Conservation (phyloP, 92 coral and sea anemone species). For the Phenganax stokvisi region DNA sequence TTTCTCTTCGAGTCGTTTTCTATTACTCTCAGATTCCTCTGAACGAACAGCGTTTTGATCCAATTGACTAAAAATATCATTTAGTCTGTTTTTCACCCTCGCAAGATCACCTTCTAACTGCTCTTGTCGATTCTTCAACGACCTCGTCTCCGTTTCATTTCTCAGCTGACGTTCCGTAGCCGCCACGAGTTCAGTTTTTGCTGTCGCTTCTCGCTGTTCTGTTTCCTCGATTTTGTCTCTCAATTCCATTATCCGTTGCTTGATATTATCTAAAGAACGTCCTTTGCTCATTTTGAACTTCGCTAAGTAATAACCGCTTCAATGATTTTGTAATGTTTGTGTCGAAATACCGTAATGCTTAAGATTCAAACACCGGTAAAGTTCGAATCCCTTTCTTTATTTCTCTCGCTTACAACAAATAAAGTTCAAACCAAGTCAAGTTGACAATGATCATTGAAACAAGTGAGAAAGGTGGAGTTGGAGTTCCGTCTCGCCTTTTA, state of each 20-base stretch:
- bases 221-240: constrained; percentile 14
- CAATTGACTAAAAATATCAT: neutral
- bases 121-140: constrained; percentile 12
- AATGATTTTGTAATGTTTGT: neutral
- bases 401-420: neutral
- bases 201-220: constrained; percentile 17
- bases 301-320: neutral
- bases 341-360: neutral
- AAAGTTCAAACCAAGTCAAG: neutral
- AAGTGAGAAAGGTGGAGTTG: constrained; percentile 9
- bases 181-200: constrained; percentile 14
- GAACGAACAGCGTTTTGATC: constrained; percentile 30
- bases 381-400: neutral
- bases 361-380: neutral
- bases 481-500: constrained; percentile 11
- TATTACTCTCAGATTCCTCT: constrained; percentile 20
- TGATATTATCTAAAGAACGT: constrained; percentile 26
- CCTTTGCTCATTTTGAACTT: constrained; percentile 30
- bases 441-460: neutral
- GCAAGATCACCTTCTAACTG: neutral
- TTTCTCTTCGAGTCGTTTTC: constrained; percentile 24
- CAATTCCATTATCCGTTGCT: constrained; percentile 27
- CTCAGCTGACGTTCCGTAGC: constrained; percentile 5
- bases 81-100: neutral
- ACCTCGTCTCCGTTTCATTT: constrained; percentile 9